These are phyloP conservation scores for Tapirus terrestris DNA, from an alignment of 2,113 vertebrate genomes.

Conservation along the genomic window DNA sequence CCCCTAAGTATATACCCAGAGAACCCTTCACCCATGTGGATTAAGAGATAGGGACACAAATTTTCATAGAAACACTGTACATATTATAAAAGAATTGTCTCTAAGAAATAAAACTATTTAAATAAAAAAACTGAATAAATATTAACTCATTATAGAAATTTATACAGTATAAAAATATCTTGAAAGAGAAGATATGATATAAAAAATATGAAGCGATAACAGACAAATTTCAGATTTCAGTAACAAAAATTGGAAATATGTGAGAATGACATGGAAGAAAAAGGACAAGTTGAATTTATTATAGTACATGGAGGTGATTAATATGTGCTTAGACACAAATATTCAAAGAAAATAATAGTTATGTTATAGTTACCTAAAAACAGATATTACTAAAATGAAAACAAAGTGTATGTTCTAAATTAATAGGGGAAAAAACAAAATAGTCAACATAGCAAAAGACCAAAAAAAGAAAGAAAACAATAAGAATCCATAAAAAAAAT, in stretches of 20 bases:
- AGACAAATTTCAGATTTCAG: background rate
- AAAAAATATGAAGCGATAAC: background rate
- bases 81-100: background rate
- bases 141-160: background rate
- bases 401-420: background rate
- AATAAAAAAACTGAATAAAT: background rate
- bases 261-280: background rate
- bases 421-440: background rate
- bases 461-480: background rate
- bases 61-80: background rate
- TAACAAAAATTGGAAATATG: background rate
- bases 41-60: background rate
- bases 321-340: background rate
- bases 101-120: background rate
- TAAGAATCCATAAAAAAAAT: background rate
- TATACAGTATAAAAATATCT: background rate
- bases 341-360: background rate
- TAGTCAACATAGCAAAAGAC: background rate
- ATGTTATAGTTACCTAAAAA: background rate
- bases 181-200: background rate
- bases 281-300: background rate
- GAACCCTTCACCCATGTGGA: background rate
- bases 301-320: background rate
- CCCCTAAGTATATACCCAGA: background rate
- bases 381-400: background rate